phyloP scores from a whole-genome alignment of 1,140 invertebrate species.

The Zaprionus ornatus region DNA sequence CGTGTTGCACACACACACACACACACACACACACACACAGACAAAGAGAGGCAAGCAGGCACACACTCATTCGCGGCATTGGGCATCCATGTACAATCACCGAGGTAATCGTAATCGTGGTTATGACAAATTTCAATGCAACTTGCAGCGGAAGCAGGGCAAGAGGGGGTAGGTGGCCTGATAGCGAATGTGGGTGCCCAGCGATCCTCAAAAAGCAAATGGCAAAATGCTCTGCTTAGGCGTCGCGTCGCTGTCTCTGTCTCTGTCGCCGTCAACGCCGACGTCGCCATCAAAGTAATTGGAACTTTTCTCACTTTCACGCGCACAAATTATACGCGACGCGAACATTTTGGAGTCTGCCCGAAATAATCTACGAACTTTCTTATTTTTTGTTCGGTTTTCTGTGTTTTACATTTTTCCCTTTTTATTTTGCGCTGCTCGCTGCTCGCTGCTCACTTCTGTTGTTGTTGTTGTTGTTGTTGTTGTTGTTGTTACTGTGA shows the following conservation, averaged over 20 bases:
- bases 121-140: slow-evolving; percentile 78
- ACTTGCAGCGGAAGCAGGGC: not conserved
- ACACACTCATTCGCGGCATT: slow-evolving; percentile 39
- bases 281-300: slow-evolving; percentile 60
- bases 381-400: slow-evolving; percentile 65
- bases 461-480: slow-evolving; percentile 15
- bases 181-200: slow-evolving; percentile 34
- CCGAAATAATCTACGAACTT: slow-evolving; percentile 80
- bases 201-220: slow-evolving; percentile 29
- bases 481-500: slow-evolving; percentile 27
- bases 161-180: not conserved
- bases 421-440: slow-evolving; percentile 14
- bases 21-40: slow-evolving; percentile 7
- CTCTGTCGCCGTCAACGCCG: not conserved
- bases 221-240: slow-evolving; percentile 27
- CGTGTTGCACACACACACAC: slow-evolving; percentile 39
- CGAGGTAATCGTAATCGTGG: slow-evolving; percentile 69
- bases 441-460: not conserved
- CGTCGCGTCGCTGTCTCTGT: slow-evolving; percentile 25
- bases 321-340: slow-evolving; percentile 77
- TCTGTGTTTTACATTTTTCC: slow-evolving; percentile 24
- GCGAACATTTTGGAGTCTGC: slow-evolving; percentile 68
- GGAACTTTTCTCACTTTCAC: slow-evolving; percentile 81
- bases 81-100: slow-evolving; percentile 54
- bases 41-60: not conserved